These are phyloP conservation scores for Heliothis peltigera DNA, from an alignment of 2,888 invertebrate genomes.

Conservation along the genomic window DNA sequence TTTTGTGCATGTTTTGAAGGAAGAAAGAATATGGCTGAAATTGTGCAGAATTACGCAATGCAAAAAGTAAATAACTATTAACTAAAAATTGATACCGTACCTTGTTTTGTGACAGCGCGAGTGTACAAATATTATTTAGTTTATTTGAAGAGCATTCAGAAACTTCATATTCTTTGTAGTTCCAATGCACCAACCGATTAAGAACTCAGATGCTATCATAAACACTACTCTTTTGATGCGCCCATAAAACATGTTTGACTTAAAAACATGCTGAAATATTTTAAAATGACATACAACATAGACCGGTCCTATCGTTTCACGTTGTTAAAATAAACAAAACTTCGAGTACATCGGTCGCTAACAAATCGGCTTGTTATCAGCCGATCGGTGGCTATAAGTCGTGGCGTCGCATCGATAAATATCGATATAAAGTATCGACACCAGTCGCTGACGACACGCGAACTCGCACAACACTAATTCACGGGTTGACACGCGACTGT, in stretches of 20 bases:
- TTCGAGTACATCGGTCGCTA: conserved; percentile 70
- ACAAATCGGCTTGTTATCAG: conserved; percentile 87
- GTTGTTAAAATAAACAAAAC: conserved; percentile 74
- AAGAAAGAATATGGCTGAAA: conserved; percentile 33
- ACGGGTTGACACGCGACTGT: conserved; percentile 70
- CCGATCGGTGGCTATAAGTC: conserved; percentile 83
- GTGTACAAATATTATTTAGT: too few relatives aligned
- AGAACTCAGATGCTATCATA: conserved; percentile 9
- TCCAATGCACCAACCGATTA: not conserved
- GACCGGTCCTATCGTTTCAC: conserved; percentile 41
- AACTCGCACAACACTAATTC: conserved; percentile 77
- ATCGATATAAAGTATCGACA: conserved; percentile 81
- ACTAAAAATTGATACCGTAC: not conserved
- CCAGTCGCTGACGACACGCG: conserved; percentile 74
- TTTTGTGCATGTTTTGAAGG: conserved; percentile 11
- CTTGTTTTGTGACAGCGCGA: too few relatives aligned
- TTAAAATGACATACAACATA: conserved; percentile 45
- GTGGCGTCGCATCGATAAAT: conserved; percentile 81
- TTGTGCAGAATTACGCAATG: not conserved
- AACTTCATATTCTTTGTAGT: not conserved
- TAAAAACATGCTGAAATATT: conserved; percentile 30
- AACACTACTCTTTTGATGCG: conserved; percentile 6
- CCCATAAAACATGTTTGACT: conserved; percentile 28
- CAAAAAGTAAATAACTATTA: not conserved
- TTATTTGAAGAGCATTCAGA: not conserved